Percentiles rank a stretch among this genome's conserved stretches.
Conservation (phyloP, 1,140 invertebrate species). For the Leptinotarsa lineolata region DNA sequence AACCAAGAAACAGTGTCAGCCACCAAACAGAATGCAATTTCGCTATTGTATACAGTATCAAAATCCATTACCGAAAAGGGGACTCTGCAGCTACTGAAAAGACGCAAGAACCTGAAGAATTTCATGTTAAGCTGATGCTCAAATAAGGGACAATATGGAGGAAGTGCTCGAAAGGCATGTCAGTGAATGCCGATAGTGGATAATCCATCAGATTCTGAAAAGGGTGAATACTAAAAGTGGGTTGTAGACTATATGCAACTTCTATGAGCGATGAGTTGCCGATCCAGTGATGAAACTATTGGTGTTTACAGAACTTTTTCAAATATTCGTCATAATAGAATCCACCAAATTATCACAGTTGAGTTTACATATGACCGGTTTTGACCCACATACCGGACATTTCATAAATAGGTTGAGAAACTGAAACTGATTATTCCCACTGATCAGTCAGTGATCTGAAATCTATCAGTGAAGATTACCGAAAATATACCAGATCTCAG, state of each 20-base stretch:
- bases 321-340: too few species aligned
- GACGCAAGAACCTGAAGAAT: slow-evolving; percentile 35
- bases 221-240: background rate
- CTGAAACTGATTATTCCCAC: too few species aligned
- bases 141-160: slow-evolving; percentile 47
- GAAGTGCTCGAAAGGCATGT: slow-evolving; percentile 44
- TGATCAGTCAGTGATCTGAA: too few species aligned
- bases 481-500: too few species aligned
- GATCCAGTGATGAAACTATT: too few species aligned
- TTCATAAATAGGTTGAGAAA: too few species aligned
- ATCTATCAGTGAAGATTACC: too few species aligned
- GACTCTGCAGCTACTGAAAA: slow-evolving; percentile 33
- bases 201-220: slow-evolving; percentile 44
- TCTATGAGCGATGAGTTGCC: too few species aligned
- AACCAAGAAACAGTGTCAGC: slow-evolving; percentile 41
- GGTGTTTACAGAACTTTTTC: too few species aligned
- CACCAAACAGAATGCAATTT: slow-evolving; percentile 48
- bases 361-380: too few species aligned
- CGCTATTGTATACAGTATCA: slow-evolving; percentile 53
- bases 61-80: slow-evolving; percentile 51
- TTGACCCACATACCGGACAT: too few species aligned
- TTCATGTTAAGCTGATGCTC: slow-evolving; percentile 47
- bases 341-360: too few species aligned
- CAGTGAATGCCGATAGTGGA: slow-evolving; percentile 52
- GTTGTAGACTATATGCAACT: background rate